phyloP scores from a whole-genome alignment of 1,140 invertebrate genomes.

The Euura saliciscinereae region DNA sequence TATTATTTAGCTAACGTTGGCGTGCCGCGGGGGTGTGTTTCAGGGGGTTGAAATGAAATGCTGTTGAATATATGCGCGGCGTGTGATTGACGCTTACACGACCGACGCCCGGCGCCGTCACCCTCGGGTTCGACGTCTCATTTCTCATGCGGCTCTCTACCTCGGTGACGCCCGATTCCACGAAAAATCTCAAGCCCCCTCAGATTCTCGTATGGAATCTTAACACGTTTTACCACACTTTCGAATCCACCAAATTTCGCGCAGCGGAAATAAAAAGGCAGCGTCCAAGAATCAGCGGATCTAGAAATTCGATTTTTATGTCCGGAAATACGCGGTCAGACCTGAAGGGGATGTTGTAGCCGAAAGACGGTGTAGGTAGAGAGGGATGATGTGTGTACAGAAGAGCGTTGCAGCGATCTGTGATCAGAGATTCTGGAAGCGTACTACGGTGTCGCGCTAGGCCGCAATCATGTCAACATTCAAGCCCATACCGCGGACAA shows the following conservation, averaged over 20 bases:
- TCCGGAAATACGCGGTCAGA: too few relatives aligned
- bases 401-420: conserved; percentile 23
- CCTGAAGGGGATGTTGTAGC: too few relatives aligned
- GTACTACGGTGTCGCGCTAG: conserved; percentile 44
- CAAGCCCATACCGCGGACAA: conserved; percentile 38
- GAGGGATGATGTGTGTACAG: too few relatives aligned
- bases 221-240: too few relatives aligned
- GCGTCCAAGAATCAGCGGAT: too few relatives aligned
- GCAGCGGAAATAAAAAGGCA: too few relatives aligned
- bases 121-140: not conserved
- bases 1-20: conserved; percentile 5
- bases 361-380: too few relatives aligned
- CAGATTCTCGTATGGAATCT: too few relatives aligned
- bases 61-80: conserved; percentile 2
- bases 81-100: conserved; percentile 6
- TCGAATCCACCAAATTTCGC: too few relatives aligned
- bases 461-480: conserved; percentile 59
- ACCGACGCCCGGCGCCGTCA: not conserved
- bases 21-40: not conserved
- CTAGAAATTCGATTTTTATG: too few relatives aligned
- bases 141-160: conserved; percentile 4
- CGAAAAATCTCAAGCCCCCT: too few relatives aligned
- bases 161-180: not conserved
- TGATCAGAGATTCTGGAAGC: conserved; percentile 51
- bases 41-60: conserved; percentile 1